Conservation (phyloP, 1,140 invertebrate species). For the Magallana gigas region DNA sequence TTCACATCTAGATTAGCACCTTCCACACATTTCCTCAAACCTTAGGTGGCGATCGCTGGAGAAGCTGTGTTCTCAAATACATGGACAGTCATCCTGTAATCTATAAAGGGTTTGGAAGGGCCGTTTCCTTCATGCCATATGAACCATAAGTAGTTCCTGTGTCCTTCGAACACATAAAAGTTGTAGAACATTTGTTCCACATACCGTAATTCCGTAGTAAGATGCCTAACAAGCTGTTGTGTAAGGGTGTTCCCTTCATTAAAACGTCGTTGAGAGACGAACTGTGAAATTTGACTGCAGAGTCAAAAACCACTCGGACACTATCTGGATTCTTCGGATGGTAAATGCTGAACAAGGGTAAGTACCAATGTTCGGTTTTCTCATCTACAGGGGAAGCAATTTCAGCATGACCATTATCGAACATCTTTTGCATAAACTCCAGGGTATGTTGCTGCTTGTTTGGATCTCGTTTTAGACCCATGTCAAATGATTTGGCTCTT, state of each 20-base stretch:
- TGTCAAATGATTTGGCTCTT: slow-evolving; percentile 5
- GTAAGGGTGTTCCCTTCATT: too few relatives aligned
- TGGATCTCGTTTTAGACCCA: not conserved
- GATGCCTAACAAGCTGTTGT: too few relatives aligned
- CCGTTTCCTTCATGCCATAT: slow-evolving; percentile 36
- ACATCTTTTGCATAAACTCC: too few relatives aligned
- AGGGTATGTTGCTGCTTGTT: not conserved
- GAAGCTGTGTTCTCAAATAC: not conserved
- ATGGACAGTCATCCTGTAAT: not conserved
- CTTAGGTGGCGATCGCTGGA: not conserved
- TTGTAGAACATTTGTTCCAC: too few relatives aligned
- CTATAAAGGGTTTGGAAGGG: too few relatives aligned
- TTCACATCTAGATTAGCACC: not conserved
- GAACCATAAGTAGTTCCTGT: slow-evolving; percentile 46
- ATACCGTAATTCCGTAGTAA: too few relatives aligned
- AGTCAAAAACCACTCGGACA: slow-evolving; percentile 27
- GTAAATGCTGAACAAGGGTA: slow-evolving; percentile 48
- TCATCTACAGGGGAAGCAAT: not conserved
- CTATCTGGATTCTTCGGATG: slow-evolving; percentile 48
- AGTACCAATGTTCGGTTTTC: slow-evolving; percentile 45
- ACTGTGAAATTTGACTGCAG: too few relatives aligned
- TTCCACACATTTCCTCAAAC: not conserved
- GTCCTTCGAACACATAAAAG: slow-evolving; percentile 27
- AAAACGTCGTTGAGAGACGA: too few relatives aligned
- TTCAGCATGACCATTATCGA: not conserved